Evolutionary conservation across 2,797 vertebrate species (phyloP).

Genomic region (Catostomus latipinnis): DNA sequence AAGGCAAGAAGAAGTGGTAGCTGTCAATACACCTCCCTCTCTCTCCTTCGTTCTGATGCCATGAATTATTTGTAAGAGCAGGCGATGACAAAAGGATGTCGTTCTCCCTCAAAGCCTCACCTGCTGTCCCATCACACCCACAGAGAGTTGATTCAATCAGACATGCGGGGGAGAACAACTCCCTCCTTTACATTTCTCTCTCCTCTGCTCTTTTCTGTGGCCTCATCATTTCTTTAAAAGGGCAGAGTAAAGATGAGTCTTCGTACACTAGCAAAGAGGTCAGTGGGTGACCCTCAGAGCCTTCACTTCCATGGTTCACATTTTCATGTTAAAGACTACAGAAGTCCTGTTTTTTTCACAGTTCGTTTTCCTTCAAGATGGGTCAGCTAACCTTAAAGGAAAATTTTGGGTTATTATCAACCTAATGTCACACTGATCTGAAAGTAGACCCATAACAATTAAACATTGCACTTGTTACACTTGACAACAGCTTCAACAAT

Average conservation of each 20-base stretch:
- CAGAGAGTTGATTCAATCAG: slow-evolving; percentile 50
- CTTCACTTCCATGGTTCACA: not conserved
- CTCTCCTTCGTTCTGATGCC: slow-evolving; percentile 45
- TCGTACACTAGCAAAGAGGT: slow-evolving; percentile 70
- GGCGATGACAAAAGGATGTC: slow-evolving; percentile 59
- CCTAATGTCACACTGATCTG: no score
- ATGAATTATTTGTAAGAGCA: slow-evolving; percentile 63
- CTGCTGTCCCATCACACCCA: slow-evolving; percentile 51
- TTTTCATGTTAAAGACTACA: not conserved
- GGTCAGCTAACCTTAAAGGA: not conserved
- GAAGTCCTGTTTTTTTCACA: not conserved
- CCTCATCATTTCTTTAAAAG: slow-evolving; percentile 20
- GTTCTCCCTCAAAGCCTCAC: slow-evolving; percentile 48
- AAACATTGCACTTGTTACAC: no score
- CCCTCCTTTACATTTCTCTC: slow-evolving; percentile 29
- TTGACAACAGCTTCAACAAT: no score
- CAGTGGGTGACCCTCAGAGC: not conserved
- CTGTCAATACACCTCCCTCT: slow-evolving; percentile 55
- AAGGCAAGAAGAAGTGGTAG: slow-evolving; percentile 56
- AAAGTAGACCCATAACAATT: no score
- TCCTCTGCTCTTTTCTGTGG: slow-evolving; percentile 53
- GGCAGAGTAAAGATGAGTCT: slow-evolving; percentile 24
- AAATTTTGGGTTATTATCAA: no score
- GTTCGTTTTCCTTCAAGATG: not conserved
- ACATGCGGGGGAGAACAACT: slow-evolving; percentile 26